Evolutionary conservation across 2,888 invertebrate genomes (phyloP), one percentile per base, ranked within the genome.

Genomic region (Hydroisotoma schaefferi): DNA sequence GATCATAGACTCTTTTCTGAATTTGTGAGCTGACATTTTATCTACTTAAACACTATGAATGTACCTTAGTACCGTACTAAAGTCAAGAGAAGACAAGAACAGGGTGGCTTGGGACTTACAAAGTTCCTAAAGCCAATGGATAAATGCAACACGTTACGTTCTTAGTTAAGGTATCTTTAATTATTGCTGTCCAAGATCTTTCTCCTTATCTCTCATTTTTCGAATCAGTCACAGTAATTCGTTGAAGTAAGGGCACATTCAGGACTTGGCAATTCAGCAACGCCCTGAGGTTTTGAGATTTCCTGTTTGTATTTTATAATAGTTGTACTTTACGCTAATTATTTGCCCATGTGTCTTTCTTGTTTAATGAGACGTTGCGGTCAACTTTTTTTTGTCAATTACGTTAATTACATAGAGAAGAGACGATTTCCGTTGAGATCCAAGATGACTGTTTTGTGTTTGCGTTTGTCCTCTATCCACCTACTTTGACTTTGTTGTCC

Each of bases 231-330:
- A 49, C 29, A 49, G 8, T 47, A 49, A 49, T 49, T 49, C 49
- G 49, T 49, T 49, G 49, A 49, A 47, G 15, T 49, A 49, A 49
- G 49, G 49, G 49, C 49, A 49, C 49, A 26, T 18, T 47, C 47
- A 47, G 47, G 47, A 47, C 47, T 25, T n/a, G 12, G 20, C n/a
- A 43, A 15, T 6, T 43, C 12, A 43, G 12, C 8, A 8, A 43
- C 43, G 43, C 43, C 43, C 43, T 43, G 43, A 43, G 33, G 33
- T 33, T 33, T 33, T 33, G 33, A 33, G 33, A 33, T 33, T 33
- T 33, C 33, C n/a, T n/a, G 15, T 33, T 33, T 33, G 33, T 33
- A 10, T 33, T 33, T 15, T n/a, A n/a, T n/a, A n/a, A n/a, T n/a
- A n/a, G n/a, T 33, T 33, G 33, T 33, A 33, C 33, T 8, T 15